Base-by-base conservation (phyloP, 1,140 invertebrate genomes). In the Magallana angulata region DNA sequence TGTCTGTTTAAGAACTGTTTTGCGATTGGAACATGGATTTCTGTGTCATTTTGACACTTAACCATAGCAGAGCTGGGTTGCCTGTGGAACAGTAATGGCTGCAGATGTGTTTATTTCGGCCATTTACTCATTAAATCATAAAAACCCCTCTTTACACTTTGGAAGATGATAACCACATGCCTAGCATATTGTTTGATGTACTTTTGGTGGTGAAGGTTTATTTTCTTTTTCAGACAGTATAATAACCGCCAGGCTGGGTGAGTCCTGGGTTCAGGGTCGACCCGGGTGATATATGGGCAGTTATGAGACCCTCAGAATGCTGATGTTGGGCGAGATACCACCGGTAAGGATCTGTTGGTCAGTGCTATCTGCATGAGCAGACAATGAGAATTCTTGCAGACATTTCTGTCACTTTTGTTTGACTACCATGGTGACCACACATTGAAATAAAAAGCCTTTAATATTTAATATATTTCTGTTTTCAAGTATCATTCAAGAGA, bases 61-160 rank as follows among this genome's bases (percentile, higher is more conserved):
- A 8, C 68, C 68, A 76, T 76, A 30, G 68, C 68, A 76, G 68
- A 76, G 36, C 68, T 76, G 24, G 18, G 68, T 24, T 76, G 68
- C 11, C 36, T 30, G 24, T 18, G 36, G 68, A 76, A 30, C 68
- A 76, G 68, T 76, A 76, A 76, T 76, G 68, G 68, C 68, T 30
- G 24, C 12, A 36, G 68, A 76, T 12, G 68, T 76, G 68, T 76
- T 76, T 76, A 76, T 76, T 76, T 76, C 68, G 36, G 68, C 68
- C 68, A 76, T 76, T 76, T 76, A 76, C 68, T 76, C 68, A 76
- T 71, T 76, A 76, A 76, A 76, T 76, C 68, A 76, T 76, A 76
- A 76, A 76, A 76, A 4, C 0, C 1, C 7, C 68, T 8, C 7
- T 36, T 30, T 76, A 76, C 68, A 76, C 68, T 76, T 76, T 76